Conservation (phyloP, 2,113 vertebrate species). For the Pycnonotus jocosus region DNA sequence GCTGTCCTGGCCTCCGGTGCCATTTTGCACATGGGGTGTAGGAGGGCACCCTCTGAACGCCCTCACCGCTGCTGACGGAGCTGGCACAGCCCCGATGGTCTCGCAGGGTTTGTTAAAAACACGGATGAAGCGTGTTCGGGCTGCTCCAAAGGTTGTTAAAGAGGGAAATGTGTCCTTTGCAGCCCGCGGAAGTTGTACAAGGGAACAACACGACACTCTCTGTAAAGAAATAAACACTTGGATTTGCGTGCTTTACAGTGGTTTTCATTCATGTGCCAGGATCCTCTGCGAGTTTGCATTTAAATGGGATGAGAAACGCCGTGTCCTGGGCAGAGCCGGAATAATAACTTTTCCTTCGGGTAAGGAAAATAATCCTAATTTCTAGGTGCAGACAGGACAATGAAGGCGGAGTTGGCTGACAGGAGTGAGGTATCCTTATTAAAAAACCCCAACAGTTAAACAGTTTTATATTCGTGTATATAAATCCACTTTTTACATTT, state of each 20-base stretch:
- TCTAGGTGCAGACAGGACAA: neutral
- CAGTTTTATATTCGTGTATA: neutral
- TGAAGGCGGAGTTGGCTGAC: neutral
- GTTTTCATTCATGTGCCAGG: neutral
- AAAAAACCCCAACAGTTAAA: neutral
- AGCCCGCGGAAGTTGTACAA: neutral
- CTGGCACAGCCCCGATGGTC: accelerated
- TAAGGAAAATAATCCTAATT: neutral
- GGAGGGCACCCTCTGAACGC: accelerated
- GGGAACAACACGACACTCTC: accelerated
- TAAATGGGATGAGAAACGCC: neutral
- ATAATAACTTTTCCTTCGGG: accelerated
- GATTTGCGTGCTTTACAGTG: neutral
- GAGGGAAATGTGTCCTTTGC: neutral
- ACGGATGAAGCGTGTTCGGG: accelerated
- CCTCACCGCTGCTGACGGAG: accelerated
- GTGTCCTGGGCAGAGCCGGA: neutral
- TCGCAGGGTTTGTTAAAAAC: neutral
- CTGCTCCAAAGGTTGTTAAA: too few relatives aligned
- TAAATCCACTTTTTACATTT: neutral
- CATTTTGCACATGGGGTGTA: neutral
- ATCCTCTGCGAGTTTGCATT: neutral
- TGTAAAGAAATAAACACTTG: neutral
- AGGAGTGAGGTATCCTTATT: neutral
- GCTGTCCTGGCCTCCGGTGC: accelerated